Base-by-base conservation (phyloP, 2,797 vertebrate species). In the Lacerta viridis region DNA sequence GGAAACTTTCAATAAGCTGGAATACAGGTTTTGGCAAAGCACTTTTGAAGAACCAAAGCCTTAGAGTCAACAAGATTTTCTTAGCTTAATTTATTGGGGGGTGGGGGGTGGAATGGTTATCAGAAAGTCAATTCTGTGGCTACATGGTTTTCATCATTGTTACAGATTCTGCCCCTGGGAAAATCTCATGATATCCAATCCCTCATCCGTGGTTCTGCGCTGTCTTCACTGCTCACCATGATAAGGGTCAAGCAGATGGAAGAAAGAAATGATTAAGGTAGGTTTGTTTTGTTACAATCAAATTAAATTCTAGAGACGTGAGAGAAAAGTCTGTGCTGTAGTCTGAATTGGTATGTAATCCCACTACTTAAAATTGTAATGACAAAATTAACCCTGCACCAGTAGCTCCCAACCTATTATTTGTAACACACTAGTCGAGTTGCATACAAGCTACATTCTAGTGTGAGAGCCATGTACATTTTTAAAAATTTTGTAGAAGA, bases 401-500 rank as follows among this genome's bases (percentile, higher is more conserved):
- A 20, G 41, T 71, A 80, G 36, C 8, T 41, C 27, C 43, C 5
- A 74, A 61, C 5, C 46, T 36, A n/a, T 87, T 59, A 41, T 81
- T 64, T 87, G 25, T 61, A 59, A 61, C 61, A 71, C 13, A 23
- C n/a, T 20, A 36, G 41, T 76, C 10, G 43, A 88, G 3, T 25
- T 93, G 59, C 13, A 84, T 43, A 15, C 39, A 61, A 89, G 77
- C 87, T 85, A 27, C 43, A 0, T 0, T 7, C 36, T 81, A 93
- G 84, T 91, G 75, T 86, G 71, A 80, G 80, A 89, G 55, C 93
- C 88, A 85, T 2, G 33, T 85, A 88, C 36, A n/a, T 84, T 89
- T 93, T 90, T 96, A 85, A 89, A 85, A 94, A 64, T 92, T 80
- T 17, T 78, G 76, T 84, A 92, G 90, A 93, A 74, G 93, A 93